Evolutionary conservation across 2,113 vertebrate genomes (phyloP), one percentile per base, ranked within the genome.

Genomic region (Campylomormyrus numenius): DNA sequence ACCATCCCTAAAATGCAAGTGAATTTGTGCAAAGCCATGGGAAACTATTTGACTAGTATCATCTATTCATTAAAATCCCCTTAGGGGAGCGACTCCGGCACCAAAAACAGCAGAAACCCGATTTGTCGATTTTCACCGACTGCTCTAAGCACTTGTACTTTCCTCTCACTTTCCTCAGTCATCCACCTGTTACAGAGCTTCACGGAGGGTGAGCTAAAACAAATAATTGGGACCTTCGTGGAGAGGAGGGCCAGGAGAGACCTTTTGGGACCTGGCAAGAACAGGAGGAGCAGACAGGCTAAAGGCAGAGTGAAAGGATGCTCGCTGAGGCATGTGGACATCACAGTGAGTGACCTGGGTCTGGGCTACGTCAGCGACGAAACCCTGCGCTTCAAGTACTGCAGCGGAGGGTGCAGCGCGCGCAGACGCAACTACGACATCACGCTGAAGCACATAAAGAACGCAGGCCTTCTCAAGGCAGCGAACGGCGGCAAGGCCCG

Each of bases 311-410:
- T 94, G n/a, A 89, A 62, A 17, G 17, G 13, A 3, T 89, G 89
- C 8, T 89, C 53, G 85, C 93, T 97, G 91, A 95, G 95, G 52
- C 92, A 96, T 1, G 53, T 97, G 8, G 94, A 96, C 91, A 95
- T 97, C 91, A 95, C 95, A 42, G 95, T 97, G 15, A 90, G 95
- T 90, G 95, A 97, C 89, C 92, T 98, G 90, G 97, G 96, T 5
- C 92, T 98, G 90, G 97, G 96, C 90, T 97, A 97, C 56, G 46
- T 95, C n/a, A 97, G 97, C 0, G 96, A 97, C 0, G 97, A 98
- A 94, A 97, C 94, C 0, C 93, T 97, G 19, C 94, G 96, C n/a
- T 98, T 98, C 93, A 95, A 96, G 80, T 98, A 97, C 94, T 98
- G 97, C 95, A 97, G 96, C 24, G 97, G 97, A 80, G 96, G 94